Evolutionary conservation across 2,888 invertebrate genomes (phyloP).

Genomic region (Bimastos eiseni): DNA sequence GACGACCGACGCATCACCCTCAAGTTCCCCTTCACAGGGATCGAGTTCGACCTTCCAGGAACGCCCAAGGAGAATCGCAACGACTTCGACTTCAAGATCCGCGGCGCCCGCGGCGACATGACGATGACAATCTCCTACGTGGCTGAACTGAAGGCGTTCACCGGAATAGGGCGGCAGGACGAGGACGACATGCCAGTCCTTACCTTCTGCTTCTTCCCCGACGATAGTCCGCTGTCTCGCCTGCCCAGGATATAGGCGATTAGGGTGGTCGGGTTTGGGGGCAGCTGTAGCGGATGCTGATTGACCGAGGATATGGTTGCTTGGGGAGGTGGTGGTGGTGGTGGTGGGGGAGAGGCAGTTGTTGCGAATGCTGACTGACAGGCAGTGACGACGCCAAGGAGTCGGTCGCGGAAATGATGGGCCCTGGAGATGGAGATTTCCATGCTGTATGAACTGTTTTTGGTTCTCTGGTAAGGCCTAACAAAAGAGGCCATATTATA

Average conservation of each 20-base stretch:
- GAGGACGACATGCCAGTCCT: slow-evolving; percentile 43
- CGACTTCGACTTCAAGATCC: slow-evolving; percentile 46
- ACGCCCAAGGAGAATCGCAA: slow-evolving; percentile 41
- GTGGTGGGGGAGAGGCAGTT: too few species aligned
- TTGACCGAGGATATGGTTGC: neutral
- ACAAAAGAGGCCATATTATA: neutral
- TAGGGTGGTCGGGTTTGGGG: neutral
- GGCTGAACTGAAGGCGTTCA: slow-evolving; percentile 41
- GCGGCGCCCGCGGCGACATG: slow-evolving; percentile 44
- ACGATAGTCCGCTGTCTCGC: slow-evolving; percentile 41
- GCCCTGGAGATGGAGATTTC: neutral
- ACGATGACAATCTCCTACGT: slow-evolving; percentile 44
- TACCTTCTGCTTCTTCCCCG: slow-evolving; percentile 42
- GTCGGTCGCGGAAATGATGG: neutral
- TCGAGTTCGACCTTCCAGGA: slow-evolving; percentile 45
- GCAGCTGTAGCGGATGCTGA: neutral
- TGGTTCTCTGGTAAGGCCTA: neutral
- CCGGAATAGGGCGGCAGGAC: slow-evolving; percentile 41
- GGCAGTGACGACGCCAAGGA: neutral
- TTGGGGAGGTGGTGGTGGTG: too few species aligned
- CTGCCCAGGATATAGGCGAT: slow-evolving; percentile 35
- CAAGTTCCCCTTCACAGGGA: slow-evolving; percentile 46
- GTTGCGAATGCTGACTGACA: neutral
- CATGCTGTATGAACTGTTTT: neutral
- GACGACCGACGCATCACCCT: slow-evolving; percentile 44